Conservation (phyloP, 2,888 invertebrate species). For the Xanthia togata region DNA sequence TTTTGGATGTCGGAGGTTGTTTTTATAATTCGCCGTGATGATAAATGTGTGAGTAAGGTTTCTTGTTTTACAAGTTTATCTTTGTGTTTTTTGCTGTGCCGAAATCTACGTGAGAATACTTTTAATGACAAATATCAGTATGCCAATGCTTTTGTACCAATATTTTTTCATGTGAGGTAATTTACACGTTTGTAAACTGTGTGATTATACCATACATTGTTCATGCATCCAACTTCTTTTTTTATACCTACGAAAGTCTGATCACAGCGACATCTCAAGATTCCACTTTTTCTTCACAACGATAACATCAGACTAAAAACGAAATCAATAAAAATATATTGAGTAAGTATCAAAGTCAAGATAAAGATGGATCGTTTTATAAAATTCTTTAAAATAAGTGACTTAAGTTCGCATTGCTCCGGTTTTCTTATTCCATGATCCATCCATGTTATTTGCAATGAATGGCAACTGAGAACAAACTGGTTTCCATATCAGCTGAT, state of each 20-base stretch:
- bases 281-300: conserved; percentile 26
- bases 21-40: conserved; percentile 84
- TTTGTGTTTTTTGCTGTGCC: conserved; percentile 6
- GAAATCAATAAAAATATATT: conserved; percentile 28
- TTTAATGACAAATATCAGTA: not conserved
- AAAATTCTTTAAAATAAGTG: conserved; percentile 38
- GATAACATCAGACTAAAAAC: conserved; percentile 4
- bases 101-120: conserved; percentile 27
- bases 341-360: conserved; percentile 1
- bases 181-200: conserved; percentile 4
- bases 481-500: conserved; percentile 86
- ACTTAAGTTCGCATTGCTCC: conserved; percentile 9
- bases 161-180: not conserved
- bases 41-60: conserved; percentile 82
- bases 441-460: conserved; percentile 71
- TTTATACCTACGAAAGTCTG: conserved; percentile 4
- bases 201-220: conserved; percentile 12
- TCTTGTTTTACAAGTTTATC: conserved; percentile 19
- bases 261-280: conserved; percentile 17
- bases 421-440: conserved; percentile 46
- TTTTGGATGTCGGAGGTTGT: conserved; percentile 69
- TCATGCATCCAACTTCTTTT: conserved; percentile 14
- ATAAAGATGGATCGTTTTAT: conserved; percentile 38
- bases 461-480: conserved; percentile 81
- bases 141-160: conserved; percentile 10